Evolutionary conservation across 2,888 invertebrate genomes (phyloP).

Genomic region (Argyra leucocephala): DNA sequence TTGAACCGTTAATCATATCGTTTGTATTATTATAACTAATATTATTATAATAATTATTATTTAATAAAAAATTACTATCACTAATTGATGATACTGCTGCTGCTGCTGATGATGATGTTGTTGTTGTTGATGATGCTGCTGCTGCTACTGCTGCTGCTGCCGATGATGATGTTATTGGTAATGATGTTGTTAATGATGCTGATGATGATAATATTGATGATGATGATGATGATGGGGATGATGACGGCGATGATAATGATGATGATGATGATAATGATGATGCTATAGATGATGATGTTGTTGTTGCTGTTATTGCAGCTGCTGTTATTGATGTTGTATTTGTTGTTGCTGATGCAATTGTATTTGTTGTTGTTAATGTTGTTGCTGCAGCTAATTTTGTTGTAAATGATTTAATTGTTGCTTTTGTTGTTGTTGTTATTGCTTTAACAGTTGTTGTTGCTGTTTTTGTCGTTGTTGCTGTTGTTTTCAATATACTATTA

Average conservation of each 20-base stretch:
- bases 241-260: constrained; percentile 7
- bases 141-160: constrained; percentile 2
- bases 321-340: constrained; percentile 7
- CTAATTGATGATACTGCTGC: constrained; percentile 13
- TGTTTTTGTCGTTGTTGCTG: constrained; percentile 18
- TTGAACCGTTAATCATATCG: constrained; percentile 6
- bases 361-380: constrained; percentile 9
- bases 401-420: background rate
- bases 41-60: background rate
- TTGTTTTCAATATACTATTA: background rate
- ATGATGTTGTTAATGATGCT: background rate
- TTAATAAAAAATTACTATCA: constrained; percentile 13
- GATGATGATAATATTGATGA: background rate
- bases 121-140: background rate
- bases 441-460: constrained; percentile 12
- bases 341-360: constrained; percentile 1
- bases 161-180: constrained; percentile 5
- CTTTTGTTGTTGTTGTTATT: constrained; percentile 14
- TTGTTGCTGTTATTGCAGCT: constrained; percentile 9
- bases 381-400: constrained; percentile 13
- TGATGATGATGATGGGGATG: background rate
- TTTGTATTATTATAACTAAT: background rate
- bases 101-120: background rate
- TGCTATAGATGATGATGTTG: constrained; percentile 9
- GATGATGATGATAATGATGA: constrained; percentile 5